Conservation (phyloP, 2,888 invertebrate species). For the Phania funesta region DNA sequence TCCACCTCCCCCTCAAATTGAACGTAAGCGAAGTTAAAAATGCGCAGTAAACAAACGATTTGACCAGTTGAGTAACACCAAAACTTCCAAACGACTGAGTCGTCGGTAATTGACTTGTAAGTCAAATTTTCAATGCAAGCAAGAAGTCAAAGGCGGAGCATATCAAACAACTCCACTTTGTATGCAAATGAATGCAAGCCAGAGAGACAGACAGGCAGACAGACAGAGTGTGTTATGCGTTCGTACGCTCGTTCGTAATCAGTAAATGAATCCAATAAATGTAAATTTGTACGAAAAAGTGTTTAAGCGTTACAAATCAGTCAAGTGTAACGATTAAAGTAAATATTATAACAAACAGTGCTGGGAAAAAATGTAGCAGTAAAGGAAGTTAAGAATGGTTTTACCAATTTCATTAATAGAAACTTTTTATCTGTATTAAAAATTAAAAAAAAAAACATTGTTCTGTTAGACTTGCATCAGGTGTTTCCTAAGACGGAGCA, state of each 20-base stretch:
- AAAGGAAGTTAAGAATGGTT: neutral
- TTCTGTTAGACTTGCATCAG: no score
- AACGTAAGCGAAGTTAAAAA: neutral
- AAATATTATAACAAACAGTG: conserved; percentile 24
- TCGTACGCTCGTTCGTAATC: neutral
- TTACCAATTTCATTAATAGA: no score
- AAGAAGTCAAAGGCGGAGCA: conserved; percentile 20
- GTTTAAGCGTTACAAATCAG: conserved; percentile 61
- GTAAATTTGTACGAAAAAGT: conserved; percentile 28
- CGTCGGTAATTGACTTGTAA: conserved; percentile 12
- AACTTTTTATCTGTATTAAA: no score
- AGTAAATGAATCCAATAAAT: neutral
- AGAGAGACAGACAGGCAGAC: conserved; percentile 9
- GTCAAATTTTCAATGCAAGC: conserved; percentile 28
- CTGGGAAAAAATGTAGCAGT: conserved; percentile 16
- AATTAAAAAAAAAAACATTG: no score
- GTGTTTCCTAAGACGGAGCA: no score
- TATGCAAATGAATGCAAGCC: conserved; percentile 27
- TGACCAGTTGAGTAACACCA: neutral
- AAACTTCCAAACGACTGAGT: neutral
- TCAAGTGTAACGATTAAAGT: conserved; percentile 56
- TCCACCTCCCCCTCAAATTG: conserved; percentile 9
- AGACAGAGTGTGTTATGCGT: neutral
- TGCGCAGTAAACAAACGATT: neutral
- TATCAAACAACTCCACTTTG: conserved; percentile 35